Evolutionary conservation across 1,140 invertebrate species (phyloP), one percentile per base, ranked within the genome.

Genomic region (Euura lappo): DNA sequence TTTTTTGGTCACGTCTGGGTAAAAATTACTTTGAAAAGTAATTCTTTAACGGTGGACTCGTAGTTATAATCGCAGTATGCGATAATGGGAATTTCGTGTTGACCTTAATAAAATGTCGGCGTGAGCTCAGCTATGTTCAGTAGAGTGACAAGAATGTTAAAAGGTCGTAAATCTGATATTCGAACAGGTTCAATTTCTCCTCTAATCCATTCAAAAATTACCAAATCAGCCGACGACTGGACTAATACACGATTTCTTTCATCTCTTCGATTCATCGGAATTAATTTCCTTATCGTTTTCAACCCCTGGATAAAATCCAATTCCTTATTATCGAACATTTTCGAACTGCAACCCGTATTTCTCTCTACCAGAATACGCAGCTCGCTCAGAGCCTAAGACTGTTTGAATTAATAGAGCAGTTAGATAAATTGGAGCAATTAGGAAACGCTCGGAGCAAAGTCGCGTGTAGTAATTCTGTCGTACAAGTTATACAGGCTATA

Each of bases 51-150:
- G 28, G 11, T 51, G 47, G 47, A 51, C 47, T 51, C 2, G 47
- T 0, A 28, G 28, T 28, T 28, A 28, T 28, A 28, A 28, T 60
- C 51, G 3, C 51, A 60, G 51, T n/a, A 60, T 60, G 51, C 51
- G 51, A 60, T 60, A 60, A 60, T 60, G 51, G 51, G 51, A n/a
- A n/a, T 60, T 60, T 60, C 8, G 51, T 60, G 51, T 60, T 60
- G 13, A 60, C 10, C 51, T 60, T 60, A 11, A n/a, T 11, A 60
- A 60, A 60, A 28, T 8, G 51, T 60, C 51, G 8, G 51, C 51
- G 51, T 8, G 51, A 60, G 51, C 13, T 60, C 51, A 60, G 51
- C 51, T 6, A 11, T 3, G 51, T 11, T 28, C 28, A 28, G 0
- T 28, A 28, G 28, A 28, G 28, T 28, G 28, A 28, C 28, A 28